These are phyloP conservation scores for Drosophila albomicans DNA, from an alignment of 1,140 invertebrate species.

Conservation along the genomic window DNA sequence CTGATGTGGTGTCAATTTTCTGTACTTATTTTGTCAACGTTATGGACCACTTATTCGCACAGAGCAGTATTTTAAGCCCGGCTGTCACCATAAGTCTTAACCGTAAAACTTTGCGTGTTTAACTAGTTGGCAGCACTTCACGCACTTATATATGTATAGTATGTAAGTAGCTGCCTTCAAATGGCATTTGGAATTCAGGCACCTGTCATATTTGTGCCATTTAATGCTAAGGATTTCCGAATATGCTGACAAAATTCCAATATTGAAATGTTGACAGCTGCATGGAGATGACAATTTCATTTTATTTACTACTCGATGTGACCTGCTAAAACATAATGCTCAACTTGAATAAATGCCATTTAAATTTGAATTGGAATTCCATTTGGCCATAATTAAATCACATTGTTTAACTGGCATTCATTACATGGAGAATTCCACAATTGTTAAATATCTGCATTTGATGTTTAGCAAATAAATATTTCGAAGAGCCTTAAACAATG, in stretches of 20 bases:
- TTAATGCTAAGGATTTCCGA: conserved; percentile 60
- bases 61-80: conserved; percentile 22
- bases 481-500: conserved; percentile 24
- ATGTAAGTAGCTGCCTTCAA: conserved; percentile 48
- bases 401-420: conserved; percentile 7
- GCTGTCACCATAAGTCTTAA: conserved; percentile 32
- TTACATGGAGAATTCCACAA: conserved; percentile 14
- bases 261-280: conserved; percentile 26
- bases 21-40: conserved; percentile 1
- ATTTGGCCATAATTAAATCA: conserved; percentile 28
- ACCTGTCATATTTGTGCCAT: conserved; percentile 70
- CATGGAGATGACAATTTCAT: conserved; percentile 21
- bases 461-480: conserved; percentile 64
- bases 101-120: conserved; percentile 25
- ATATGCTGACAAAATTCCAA: conserved; percentile 25
- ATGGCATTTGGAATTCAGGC: conserved; percentile 57
- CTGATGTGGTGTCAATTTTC: neutral
- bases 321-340: conserved; percentile 2
- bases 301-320: neutral
- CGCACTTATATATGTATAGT: neutral
- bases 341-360: neutral
- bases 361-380: conserved; percentile 23
- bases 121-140: conserved; percentile 39
- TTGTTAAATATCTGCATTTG: conserved; percentile 60
- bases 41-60: neutral